Conservation (phyloP, 2,888 invertebrate genomes). For the Epistrophe eligans region DNA sequence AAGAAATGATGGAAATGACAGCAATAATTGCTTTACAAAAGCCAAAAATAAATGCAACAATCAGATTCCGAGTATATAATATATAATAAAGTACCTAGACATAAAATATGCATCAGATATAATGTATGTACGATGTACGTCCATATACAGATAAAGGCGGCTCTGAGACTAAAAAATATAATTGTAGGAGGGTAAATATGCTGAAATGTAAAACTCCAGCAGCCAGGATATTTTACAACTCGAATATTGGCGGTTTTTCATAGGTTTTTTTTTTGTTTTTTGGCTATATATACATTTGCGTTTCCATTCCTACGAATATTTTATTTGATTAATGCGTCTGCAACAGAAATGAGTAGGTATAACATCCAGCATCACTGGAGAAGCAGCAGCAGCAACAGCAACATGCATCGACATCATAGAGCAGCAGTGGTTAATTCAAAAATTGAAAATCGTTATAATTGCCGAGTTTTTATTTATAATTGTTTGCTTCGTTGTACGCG, state of each 20-base stretch:
- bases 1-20: conserved; percentile 76
- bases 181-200: conserved; percentile 15
- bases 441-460: conserved; percentile 72
- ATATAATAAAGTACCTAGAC: too few relatives aligned
- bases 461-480: conserved; percentile 44
- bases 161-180: not conserved
- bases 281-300: not conserved
- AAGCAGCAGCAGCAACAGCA: not conserved
- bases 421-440: conserved; percentile 50
- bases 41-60: conserved; percentile 76
- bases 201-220: conserved; percentile 5
- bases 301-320: conserved; percentile 60
- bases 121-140: too few relatives aligned
- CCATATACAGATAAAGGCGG: not conserved
- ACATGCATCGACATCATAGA: not conserved
- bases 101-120: not conserved
- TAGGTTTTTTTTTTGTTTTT: conserved; percentile 15
- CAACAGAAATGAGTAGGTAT: conserved; percentile 9
- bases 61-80: conserved; percentile 57
- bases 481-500: conserved; percentile 51
- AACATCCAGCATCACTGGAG: not conserved
- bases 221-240: conserved; percentile 22
- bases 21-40: conserved; percentile 76
- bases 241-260: conserved; percentile 65
- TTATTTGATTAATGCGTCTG: conserved; percentile 75